These are phyloP conservation scores for Myodes glareolus DNA, from an alignment of 2,113 vertebrate species.

Conservation along the genomic window DNA sequence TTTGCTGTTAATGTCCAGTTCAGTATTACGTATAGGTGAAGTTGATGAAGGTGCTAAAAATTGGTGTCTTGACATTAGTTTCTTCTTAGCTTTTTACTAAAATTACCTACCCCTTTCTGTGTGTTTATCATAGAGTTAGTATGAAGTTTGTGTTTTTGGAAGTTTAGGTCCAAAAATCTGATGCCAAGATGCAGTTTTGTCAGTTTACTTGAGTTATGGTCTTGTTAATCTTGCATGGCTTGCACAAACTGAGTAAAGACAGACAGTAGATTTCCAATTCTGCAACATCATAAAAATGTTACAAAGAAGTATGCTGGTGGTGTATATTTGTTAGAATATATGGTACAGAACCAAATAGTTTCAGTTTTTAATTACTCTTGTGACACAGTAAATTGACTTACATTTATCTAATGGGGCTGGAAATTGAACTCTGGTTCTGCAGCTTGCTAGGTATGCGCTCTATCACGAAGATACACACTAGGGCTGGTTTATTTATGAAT, in stretches of 20 bases:
- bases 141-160: neutral
- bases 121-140: neutral
- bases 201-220: neutral
- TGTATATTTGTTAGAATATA: neutral
- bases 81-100: neutral
- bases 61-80: neutral
- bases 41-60: conserved; percentile 3
- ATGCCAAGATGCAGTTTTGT: neutral
- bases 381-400: neutral
- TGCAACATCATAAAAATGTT: neutral
- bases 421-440: neutral
- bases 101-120: neutral
- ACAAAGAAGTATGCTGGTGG: neutral
- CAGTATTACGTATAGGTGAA: neutral
- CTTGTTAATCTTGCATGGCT: neutral
- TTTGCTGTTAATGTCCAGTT: neutral
- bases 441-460: neutral
- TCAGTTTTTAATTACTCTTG: neutral
- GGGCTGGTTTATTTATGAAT: neutral
- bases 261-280: neutral
- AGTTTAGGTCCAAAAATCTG: neutral
- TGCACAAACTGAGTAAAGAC: neutral
- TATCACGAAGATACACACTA: too few relatives aligned
- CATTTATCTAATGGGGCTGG: neutral
- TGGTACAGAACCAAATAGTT: neutral